Evolutionary conservation across 2,113 vertebrate genomes (phyloP), one percentile per base, ranked within the genome.

Genomic region (Apodemus speciosus): DNA sequence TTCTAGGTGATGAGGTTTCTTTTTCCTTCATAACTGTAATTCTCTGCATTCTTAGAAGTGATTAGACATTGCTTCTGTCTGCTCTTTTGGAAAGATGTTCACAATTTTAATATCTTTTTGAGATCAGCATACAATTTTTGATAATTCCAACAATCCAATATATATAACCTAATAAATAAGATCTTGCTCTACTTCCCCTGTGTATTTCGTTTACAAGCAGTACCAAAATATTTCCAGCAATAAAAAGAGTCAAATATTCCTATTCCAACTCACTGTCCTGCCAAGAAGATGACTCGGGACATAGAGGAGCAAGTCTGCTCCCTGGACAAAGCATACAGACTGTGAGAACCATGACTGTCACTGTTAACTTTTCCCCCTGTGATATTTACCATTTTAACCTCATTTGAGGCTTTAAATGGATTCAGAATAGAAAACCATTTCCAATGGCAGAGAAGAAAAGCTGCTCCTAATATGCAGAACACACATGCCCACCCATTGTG

Each of bases 381-480:
- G 84, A 62, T 90, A 90, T 90, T 92, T 94, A 90, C 69, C 81
- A 60, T n/a, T 60, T 25, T 79, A 90, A 85, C 62, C 62, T 95
- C 56, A 85, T 94, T 92, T 62, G 51, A 92, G 77, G 49, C 76
- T 90, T 84, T 51, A 72, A 72, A 32, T 88, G 77, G 90, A 85
- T 96, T 90, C 64, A 62, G 40, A 92, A 94, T 86, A 51, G 81
- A 79, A 90, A 94, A 30, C 1, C 49, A 60, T 2, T 83, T 60
- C 49, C 81, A 60, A 0, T 88, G 75, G 71, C 76, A 94, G 75
- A 94, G 73, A 81, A 77, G 40, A 91, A 79, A 73, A 87, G 30
- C 56, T 25, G 95, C 85, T 75, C 21, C 86, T 94, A 56, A 80
- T 89, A 89, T 40, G 89, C 86, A 95, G 92, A 96, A 66, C 73